Evolutionary conservation across 2,113 vertebrate species (phyloP).

Genomic region (Myotis davidii): DNA sequence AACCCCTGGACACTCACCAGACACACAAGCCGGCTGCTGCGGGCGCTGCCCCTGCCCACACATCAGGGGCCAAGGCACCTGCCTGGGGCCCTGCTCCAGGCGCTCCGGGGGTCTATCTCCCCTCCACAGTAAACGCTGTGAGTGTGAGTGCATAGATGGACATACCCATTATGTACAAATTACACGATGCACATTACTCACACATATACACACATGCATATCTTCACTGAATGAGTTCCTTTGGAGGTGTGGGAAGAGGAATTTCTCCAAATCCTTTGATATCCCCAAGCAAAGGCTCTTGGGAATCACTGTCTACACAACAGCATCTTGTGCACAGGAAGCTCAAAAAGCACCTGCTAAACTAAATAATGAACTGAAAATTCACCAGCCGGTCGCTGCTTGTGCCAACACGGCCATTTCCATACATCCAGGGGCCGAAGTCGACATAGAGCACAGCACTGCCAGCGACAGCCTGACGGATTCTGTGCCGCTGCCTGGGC

Average conservation of each 20-base stretch:
- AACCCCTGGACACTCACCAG: not conserved
- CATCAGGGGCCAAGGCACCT: not conserved
- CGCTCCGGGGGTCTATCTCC: not conserved
- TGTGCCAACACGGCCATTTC: not conserved
- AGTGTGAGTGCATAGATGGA: not conserved
- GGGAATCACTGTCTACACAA: slow-evolving; percentile 62
- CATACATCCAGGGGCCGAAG: not conserved
- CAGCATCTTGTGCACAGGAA: slow-evolving; percentile 37
- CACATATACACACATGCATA: not conserved
- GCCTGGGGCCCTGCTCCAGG: not conserved
- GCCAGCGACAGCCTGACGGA: not conserved
- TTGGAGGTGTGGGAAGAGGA: slow-evolving; percentile 44
- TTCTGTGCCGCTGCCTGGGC: no score
- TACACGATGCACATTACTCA: not conserved
- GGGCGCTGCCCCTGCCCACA: fast-evolving
- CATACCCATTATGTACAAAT: not conserved
- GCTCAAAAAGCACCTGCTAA: slow-evolving; percentile 56
- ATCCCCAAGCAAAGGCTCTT: slow-evolving; percentile 43
- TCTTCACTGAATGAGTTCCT: slow-evolving; percentile 46
- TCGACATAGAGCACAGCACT: fast-evolving
- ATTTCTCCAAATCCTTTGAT: slow-evolving; percentile 50
- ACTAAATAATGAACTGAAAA: slow-evolving; percentile 65
- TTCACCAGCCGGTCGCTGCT: not conserved
- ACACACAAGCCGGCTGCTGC: not conserved
- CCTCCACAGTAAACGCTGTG: not conserved